These are phyloP conservation scores for Drosophila leontia DNA, from an alignment of 1,140 invertebrate species.

Conservation along the genomic window DNA sequence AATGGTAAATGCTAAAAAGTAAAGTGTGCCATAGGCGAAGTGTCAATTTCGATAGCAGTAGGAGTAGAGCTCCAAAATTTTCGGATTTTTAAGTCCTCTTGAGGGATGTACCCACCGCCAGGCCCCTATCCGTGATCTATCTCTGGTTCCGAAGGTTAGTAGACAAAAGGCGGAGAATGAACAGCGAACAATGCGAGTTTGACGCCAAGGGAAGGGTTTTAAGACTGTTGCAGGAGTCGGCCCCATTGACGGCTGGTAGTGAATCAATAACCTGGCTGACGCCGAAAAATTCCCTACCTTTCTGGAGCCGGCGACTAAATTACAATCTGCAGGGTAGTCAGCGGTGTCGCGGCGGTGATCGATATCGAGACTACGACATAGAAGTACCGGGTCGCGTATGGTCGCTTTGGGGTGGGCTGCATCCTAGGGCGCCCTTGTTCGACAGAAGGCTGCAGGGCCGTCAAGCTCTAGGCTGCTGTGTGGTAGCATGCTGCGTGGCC, in stretches of 20 bases:
- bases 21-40: not conserved
- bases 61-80: not conserved
- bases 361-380: slow-evolving; percentile 86
- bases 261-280: slow-evolving; percentile 5
- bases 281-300: not conserved
- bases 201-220: not conserved
- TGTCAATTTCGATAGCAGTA: not conserved
- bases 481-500: slow-evolving; percentile 86
- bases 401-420: slow-evolving; percentile 86
- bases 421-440: slow-evolving; percentile 85
- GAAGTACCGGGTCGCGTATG: slow-evolving; percentile 87
- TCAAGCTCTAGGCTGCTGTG: slow-evolving; percentile 86
- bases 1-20: not conserved
- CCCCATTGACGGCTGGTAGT: slow-evolving; percentile 5
- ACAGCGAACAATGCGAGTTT: not conserved
- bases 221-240: not conserved
- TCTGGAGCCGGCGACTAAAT: slow-evolving; percentile 6
- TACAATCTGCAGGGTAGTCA: not conserved
- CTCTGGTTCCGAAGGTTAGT: not conserved
- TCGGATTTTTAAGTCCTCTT: not conserved
- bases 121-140: not conserved
- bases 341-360: not conserved
- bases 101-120: not conserved
- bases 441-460: slow-evolving; percentile 71
- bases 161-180: not conserved